A percentile compares a stretch with the other conserved stretches of the same genome.
Evolutionary conservation across 2,888 invertebrate species (phyloP).

Genomic region (Macrosiphum euphorbiae): DNA sequence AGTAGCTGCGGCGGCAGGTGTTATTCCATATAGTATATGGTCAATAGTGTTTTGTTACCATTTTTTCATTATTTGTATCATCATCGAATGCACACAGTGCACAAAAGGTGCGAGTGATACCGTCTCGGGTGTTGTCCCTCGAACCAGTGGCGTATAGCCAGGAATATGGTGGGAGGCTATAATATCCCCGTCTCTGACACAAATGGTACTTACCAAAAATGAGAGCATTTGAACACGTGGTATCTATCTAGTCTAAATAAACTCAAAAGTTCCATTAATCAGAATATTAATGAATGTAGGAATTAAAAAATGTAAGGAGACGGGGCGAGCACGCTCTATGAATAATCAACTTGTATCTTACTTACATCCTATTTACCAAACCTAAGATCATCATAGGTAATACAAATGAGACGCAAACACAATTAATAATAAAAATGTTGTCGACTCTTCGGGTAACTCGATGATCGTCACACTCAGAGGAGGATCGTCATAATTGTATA

Average conservation of each 20-base stretch:
- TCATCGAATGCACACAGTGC: neutral
- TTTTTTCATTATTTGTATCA: neutral
- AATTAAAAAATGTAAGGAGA: too few relatives aligned
- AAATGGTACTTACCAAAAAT: neutral
- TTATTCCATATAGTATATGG: neutral
- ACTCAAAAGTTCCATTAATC: neutral
- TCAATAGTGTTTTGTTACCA: neutral
- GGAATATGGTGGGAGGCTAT: too few relatives aligned
- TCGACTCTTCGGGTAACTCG: neutral
- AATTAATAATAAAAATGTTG: neutral
- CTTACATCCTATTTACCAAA: neutral
- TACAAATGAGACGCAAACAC: neutral
- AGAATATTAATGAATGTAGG: neutral
- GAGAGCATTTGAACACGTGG: neutral
- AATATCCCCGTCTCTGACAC: too few relatives aligned
- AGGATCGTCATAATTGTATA: neutral
- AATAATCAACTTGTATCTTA: neutral
- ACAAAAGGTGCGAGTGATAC: neutral
- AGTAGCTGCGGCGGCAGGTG: neutral
- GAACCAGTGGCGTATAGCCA: too few relatives aligned
- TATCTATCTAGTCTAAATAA: neutral
- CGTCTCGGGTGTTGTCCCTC: too few relatives aligned
- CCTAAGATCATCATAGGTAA: neutral
- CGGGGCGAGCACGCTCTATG: neutral
- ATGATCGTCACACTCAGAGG: neutral